Evolutionary conservation across 30 jellyfish, hydroid and myxozoan genomes (phyloP).

Genomic region (Cassiopea xamachana): DNA sequence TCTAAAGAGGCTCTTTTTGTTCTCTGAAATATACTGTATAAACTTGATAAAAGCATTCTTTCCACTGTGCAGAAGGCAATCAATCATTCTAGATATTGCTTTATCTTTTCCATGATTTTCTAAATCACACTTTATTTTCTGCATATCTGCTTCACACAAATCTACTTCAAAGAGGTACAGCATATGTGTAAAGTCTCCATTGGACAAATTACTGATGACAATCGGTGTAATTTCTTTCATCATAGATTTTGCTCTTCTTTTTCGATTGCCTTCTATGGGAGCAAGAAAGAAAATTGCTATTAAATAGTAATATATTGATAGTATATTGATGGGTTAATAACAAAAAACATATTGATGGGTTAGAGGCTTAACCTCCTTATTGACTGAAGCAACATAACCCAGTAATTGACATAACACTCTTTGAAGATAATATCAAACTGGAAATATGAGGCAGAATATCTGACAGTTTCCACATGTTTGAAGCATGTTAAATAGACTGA

Average conservation of each 20-base stretch:
- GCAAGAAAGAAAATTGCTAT: too few relatives aligned
- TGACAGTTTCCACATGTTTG: too few relatives aligned
- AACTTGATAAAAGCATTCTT: background rate
- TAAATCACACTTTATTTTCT: slow-evolving; percentile 15
- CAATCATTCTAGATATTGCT: slow-evolving; percentile 25
- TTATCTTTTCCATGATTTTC: background rate
- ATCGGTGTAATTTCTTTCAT: slow-evolving; percentile 19
- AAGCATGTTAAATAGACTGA: too few relatives aligned
- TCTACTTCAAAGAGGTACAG: slow-evolving; percentile 23
- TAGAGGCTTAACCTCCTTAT: background rate
- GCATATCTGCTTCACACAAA: background rate
- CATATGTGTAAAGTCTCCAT: slow-evolving; percentile 11
- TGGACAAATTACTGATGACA: background rate
- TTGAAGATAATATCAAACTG: too few relatives aligned
- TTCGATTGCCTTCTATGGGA: background rate
- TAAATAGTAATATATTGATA: too few relatives aligned
- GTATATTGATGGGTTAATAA: background rate
- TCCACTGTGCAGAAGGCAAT: background rate
- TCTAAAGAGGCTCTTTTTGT: background rate
- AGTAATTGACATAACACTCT: too few relatives aligned
- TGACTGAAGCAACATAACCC: too few relatives aligned
- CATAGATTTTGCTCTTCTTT: background rate
- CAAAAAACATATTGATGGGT: background rate
- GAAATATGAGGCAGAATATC: too few relatives aligned
- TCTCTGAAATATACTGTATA: background rate